Conservation (phyloP, 2,797 vertebrate genomes). For the Halcyon chelicuti region DNA sequence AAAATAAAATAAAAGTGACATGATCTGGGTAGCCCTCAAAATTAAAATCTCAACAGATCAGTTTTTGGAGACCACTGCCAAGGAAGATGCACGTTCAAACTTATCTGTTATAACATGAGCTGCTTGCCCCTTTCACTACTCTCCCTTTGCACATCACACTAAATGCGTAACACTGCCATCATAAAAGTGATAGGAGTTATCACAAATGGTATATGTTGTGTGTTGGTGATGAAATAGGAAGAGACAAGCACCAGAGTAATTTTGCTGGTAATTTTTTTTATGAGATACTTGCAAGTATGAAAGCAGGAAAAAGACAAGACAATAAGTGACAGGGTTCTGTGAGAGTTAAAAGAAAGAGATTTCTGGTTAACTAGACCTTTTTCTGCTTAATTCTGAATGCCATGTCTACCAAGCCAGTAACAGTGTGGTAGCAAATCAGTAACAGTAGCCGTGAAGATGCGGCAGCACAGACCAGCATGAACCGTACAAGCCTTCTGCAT, state of each 20-base stretch:
- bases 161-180: constrained; percentile 2
- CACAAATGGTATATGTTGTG: background rate
- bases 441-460: fast-evolving
- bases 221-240: background rate
- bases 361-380: background rate
- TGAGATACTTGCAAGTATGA: constrained; percentile 31
- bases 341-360: constrained; percentile 10
- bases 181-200: constrained; percentile 2
- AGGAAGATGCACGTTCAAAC: constrained; percentile 22
- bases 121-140: constrained; percentile 23
- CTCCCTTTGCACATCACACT: constrained; percentile 30
- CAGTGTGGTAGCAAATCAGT: background rate
- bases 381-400: background rate
- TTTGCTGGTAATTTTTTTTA: constrained; percentile 55
- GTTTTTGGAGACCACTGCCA: constrained; percentile 36
- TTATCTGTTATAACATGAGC: constrained; percentile 4
- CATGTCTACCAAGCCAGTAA: background rate
- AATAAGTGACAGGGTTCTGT: background rate
- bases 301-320: constrained; percentile 25
- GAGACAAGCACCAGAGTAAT: constrained; percentile 47
- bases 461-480: background rate
- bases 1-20: background rate
- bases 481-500: background rate
- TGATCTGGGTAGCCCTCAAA: constrained; percentile 21
- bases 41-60: constrained; percentile 13